Percentiles rank a stretch among this genome's conserved stretches.
phyloP scores from a whole-genome alignment of 2,113 vertebrate genomes.

The Rattus norvegicus region GRCr8 NC_086023.1:116084501-116085000 shows the following conservation, averaged over 20 bases:
- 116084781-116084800: accelerated
- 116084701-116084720: slow-evolving; percentile 86
- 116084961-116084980: neutral
- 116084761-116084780: accelerated
- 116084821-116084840: neutral
- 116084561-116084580: neutral
- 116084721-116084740: slow-evolving; percentile 82
- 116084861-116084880: neutral
- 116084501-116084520: neutral
- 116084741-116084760: neutral
- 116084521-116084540: too few species aligned
- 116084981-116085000: neutral
- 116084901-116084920: neutral
- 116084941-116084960: too few species aligned
- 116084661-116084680: neutral
- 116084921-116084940: neutral
- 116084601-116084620: neutral
- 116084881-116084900: neutral
- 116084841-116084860: neutral
- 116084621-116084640: neutral
- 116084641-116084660: neutral
- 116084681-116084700: slow-evolving; percentile 76
- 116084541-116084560: too few species aligned
- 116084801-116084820: neutral
- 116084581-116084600: neutral